Conservation (phyloP, 2,113 vertebrate species). For the Dermatemys mawii region DNA sequence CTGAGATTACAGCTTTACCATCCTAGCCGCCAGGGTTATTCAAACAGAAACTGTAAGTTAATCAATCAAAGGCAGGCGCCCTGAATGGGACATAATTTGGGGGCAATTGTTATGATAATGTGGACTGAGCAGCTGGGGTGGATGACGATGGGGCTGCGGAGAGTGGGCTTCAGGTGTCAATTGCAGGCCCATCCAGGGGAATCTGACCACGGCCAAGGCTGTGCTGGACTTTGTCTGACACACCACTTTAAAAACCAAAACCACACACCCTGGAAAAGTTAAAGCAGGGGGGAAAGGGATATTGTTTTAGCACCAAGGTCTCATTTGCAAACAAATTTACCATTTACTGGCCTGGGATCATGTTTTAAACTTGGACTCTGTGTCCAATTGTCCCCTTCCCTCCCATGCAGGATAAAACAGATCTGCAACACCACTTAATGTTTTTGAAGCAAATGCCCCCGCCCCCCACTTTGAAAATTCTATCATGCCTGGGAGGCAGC, state of each 20-base stretch:
- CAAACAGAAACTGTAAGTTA: slow-evolving; percentile 53
- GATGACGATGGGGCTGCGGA: not conserved
- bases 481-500: not conserved
- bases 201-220: not conserved
- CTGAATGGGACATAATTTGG: slow-evolving; percentile 25
- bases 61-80: slow-evolving; percentile 19
- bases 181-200: not conserved
- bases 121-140: not conserved
- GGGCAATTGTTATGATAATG: slow-evolving; percentile 55
- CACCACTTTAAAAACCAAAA: not conserved
- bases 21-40: slow-evolving; percentile 34
- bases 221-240: not conserved
- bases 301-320: not conserved
- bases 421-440: not conserved
- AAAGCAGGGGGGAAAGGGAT: no score
- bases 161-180: not conserved
- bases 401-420: not conserved
- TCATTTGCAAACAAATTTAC: not conserved
- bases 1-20: slow-evolving; percentile 25
- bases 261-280: not conserved
- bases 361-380: not conserved
- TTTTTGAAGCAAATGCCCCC: not conserved
- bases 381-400: not conserved
- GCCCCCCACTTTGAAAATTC: not conserved
- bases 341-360: not conserved